Percentiles rank a stretch among this genome's conserved stretches.
These are phyloP conservation scores for Aythya baeri DNA, from an alignment of 2,113 vertebrate genomes.

Conservation along the genomic window DNA sequence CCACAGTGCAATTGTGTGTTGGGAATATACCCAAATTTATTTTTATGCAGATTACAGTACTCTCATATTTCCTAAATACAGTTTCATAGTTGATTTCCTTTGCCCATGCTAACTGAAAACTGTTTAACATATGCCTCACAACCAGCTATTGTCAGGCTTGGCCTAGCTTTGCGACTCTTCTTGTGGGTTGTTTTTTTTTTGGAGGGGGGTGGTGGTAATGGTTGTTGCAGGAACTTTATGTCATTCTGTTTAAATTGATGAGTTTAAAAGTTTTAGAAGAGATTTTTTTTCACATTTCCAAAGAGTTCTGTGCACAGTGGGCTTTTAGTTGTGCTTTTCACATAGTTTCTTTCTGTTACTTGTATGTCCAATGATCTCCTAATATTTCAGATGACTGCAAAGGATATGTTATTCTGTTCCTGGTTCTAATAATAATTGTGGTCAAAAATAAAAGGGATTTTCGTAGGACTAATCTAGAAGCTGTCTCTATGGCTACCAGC, in stretches of 20 bases:
- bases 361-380: fast-evolving
- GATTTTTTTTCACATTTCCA: background rate
- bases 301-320: background rate
- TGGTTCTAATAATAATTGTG: background rate
- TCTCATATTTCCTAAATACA: conserved; percentile 59
- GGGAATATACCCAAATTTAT: conserved; percentile 67
- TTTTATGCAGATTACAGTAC: conserved; percentile 68
- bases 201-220: fast-evolving
- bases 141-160: background rate
- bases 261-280: background rate
- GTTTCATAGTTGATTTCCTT: conserved; percentile 63
- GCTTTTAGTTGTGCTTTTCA: background rate
- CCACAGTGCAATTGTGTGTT: background rate
- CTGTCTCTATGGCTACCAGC: background rate
- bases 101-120: conserved; percentile 37
- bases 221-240: background rate
- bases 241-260: background rate
- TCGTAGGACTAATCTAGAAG: background rate
- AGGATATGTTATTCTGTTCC: background rate
- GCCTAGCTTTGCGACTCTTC: background rate
- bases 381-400: background rate
- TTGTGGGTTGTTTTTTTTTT: background rate
- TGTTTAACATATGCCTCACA: conserved; percentile 47
- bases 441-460: background rate
- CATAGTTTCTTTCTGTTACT: background rate